Percentiles rank a stretch among this genome's conserved stretches.
phyloP scores from a whole-genome alignment of 2,113 vertebrate species.

The Rhabdomys dilectus region DNA sequence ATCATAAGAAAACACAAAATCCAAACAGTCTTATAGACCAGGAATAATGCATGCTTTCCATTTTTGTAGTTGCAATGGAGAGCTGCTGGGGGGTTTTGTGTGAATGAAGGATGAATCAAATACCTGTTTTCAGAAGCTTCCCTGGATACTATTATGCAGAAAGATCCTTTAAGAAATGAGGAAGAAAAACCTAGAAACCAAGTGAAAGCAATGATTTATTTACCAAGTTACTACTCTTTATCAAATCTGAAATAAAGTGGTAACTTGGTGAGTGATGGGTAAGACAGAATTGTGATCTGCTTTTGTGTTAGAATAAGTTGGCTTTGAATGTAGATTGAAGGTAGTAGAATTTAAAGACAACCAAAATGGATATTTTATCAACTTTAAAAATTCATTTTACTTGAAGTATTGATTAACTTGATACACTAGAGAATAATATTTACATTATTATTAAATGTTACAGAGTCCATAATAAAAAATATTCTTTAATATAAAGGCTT shows the following conservation, averaged over 20 bases:
- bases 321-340: not conserved
- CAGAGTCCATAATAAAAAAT: not conserved
- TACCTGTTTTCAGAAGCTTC: not conserved
- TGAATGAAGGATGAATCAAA: not conserved
- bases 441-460: not conserved
- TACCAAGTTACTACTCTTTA: too few species aligned
- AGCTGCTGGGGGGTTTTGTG: not conserved
- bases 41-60: not conserved
- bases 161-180: not conserved
- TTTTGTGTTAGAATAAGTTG: not conserved
- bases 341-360: not conserved
- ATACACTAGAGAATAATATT: not conserved
- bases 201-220: not conserved
- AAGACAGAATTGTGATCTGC: not conserved
- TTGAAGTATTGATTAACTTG: not conserved
- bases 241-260: not conserved
- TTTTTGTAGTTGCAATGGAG: not conserved
- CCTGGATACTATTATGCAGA: not conserved
- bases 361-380: not conserved
- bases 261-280: not conserved
- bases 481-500: not conserved
- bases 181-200: not conserved
- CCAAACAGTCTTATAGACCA: not conserved
- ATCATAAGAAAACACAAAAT: not conserved
- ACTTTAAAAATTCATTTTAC: not conserved